phyloP scores from a whole-genome alignment of 2,888 invertebrate species.

The Helobdella robusta region DNA sequence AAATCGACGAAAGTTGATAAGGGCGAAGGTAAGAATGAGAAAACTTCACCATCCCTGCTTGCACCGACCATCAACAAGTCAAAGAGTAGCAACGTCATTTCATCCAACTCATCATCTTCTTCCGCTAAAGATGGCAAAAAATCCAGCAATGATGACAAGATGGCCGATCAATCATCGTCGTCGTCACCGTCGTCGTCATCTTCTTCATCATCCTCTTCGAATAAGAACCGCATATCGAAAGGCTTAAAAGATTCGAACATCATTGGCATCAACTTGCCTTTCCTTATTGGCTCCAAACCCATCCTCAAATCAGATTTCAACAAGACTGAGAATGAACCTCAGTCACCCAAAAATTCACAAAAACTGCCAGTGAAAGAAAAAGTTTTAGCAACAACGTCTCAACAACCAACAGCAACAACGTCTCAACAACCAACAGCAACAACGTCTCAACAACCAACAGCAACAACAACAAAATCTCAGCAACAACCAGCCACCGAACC shows the following conservation, averaged over 20 bases:
- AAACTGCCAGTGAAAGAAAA: too few species aligned
- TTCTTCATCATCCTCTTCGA: background rate
- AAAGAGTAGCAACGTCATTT: too few species aligned
- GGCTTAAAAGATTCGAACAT: constrained; percentile 16
- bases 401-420: too few species aligned
- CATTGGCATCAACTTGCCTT: constrained; percentile 20
- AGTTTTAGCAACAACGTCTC: too few species aligned
- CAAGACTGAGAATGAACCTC: too few species aligned
- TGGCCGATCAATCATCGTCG: background rate
- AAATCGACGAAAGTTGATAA: constrained; percentile 2
- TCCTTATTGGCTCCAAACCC: constrained; percentile 3
- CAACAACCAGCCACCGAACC: too few species aligned
- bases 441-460: too few species aligned
- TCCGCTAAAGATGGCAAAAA: background rate
- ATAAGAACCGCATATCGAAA: constrained; percentile 14
- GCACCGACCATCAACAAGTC: background rate
- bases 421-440: too few species aligned
- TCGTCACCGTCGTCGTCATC: background rate
- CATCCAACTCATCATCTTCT: too few species aligned
- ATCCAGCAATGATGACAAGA: background rate
- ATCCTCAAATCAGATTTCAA: too few species aligned
- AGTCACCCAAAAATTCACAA: too few species aligned
- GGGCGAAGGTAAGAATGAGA: background rate
- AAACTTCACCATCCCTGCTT: background rate
- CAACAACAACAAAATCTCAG: too few species aligned